These are phyloP conservation scores for Cynoglossus semilaevis DNA, from an alignment of 2,113 vertebrate species.

Conservation along the genomic window DNA sequence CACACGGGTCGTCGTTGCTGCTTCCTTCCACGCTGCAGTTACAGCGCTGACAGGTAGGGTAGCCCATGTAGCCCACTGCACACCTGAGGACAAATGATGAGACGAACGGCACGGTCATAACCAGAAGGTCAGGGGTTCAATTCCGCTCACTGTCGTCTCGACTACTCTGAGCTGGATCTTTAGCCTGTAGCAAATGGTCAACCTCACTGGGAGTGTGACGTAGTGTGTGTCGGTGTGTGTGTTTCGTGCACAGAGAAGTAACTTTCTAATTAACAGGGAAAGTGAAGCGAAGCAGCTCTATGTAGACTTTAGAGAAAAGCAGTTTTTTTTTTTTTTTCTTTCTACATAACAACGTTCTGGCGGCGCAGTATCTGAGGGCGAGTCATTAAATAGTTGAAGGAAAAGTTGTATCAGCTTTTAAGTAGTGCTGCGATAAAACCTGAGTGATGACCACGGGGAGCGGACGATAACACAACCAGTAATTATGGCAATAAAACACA, in stretches of 20 bases:
- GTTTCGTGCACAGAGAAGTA: constrained; percentile 2
- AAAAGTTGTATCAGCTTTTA: constrained; percentile 17
- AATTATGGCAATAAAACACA: not conserved
- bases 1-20: constrained; percentile 64
- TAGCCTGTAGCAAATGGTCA: constrained; percentile 7
- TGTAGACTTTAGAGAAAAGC: constrained; percentile 18
- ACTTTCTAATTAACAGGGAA: constrained; percentile 17
- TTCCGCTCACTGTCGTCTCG: not conserved
- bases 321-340: too few relatives aligned
- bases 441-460: not conserved
- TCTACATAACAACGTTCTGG: not conserved
- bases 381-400: constrained; percentile 42
- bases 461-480: not conserved
- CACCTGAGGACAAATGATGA: constrained; percentile 58
- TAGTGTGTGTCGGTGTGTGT: not conserved
- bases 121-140: not conserved
- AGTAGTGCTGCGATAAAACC: constrained; percentile 15
- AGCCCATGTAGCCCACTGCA: constrained; percentile 64
- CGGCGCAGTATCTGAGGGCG: constrained; percentile 11
- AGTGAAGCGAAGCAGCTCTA: constrained; percentile 16
- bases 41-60: constrained; percentile 65
- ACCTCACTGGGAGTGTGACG: not conserved
- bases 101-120: not conserved
- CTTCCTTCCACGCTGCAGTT: constrained; percentile 71
- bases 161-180: constrained; percentile 1